Evolutionary conservation across 2,113 vertebrate species (phyloP).

Genomic region (Syngnathus floridae): DNA sequence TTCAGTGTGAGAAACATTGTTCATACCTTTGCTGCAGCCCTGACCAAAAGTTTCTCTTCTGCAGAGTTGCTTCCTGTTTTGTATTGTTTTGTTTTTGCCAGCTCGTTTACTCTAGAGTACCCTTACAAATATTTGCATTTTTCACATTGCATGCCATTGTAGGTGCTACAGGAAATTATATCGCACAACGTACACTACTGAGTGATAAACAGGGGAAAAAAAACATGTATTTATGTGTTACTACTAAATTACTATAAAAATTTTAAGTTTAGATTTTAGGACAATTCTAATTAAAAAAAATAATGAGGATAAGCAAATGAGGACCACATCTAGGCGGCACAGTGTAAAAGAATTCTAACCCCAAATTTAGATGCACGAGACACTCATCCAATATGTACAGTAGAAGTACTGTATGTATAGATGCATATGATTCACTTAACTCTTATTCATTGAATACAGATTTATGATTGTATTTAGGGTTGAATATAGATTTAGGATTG

Average conservation of each 20-base stretch:
- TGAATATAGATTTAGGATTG: too few relatives aligned
- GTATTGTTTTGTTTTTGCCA: slow-evolving; percentile 33
- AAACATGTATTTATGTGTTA: not conserved
- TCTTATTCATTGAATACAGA: too few relatives aligned
- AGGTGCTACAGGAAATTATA: not conserved
- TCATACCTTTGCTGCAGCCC: slow-evolving; percentile 2
- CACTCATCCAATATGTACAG: not conserved
- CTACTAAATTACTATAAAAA: not conserved
- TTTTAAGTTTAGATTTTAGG: not conserved
- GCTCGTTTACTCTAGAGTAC: slow-evolving; percentile 36
- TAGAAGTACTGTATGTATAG: not conserved
- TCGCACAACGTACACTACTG: not conserved
- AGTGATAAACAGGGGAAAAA: too few relatives aligned
- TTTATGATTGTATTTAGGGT: too few relatives aligned
- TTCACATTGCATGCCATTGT: slow-evolving; percentile 11
- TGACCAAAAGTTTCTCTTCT: slow-evolving; percentile 62
- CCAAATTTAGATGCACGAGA: not conserved
- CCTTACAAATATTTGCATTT: slow-evolving; percentile 36
- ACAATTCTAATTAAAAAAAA: not conserved
- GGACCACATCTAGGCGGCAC: not conserved
- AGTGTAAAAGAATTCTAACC: not conserved
- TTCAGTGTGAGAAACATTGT: not conserved
- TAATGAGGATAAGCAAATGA: not conserved
- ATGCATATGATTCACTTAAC: too few relatives aligned
- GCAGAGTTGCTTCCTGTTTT: slow-evolving; percentile 66